Evolutionary conservation across 2,888 invertebrate genomes (phyloP).

Genomic region (Campoletis raptor): DNA sequence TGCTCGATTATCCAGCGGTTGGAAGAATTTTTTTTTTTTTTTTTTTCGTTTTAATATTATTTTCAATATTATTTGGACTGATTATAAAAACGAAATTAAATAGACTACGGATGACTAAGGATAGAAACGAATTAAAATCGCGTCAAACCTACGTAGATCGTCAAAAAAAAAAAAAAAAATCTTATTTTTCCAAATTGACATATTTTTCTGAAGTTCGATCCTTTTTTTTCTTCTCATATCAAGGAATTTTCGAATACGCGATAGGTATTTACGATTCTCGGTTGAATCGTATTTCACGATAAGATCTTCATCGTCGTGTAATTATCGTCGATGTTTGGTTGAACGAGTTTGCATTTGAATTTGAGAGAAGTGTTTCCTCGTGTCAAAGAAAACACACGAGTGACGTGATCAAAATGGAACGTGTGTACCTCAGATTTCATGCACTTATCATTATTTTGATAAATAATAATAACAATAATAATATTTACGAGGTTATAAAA

Average conservation of each 20-base stretch:
- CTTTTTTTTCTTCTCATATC: background rate
- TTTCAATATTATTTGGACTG: background rate
- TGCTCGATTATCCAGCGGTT: background rate
- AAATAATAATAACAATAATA: background rate
- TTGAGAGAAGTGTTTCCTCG: slow-evolving; percentile 1
- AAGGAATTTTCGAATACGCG: background rate
- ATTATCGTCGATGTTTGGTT: slow-evolving; percentile 21
- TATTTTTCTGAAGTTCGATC: slow-evolving; percentile 7
- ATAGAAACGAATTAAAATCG: background rate
- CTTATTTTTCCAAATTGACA: background rate
- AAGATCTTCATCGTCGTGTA: slow-evolving; percentile 3
- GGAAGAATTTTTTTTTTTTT: background rate
- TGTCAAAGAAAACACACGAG: slow-evolving; percentile 14
- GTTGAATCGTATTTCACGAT: slow-evolving; percentile 5
- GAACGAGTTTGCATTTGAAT: slow-evolving; percentile 25
- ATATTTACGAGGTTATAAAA: background rate
- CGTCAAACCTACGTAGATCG: background rate
- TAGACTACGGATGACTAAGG: background rate
- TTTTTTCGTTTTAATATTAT: background rate
- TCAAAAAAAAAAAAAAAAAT: background rate
- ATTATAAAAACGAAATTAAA: background rate
- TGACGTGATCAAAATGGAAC: slow-evolving; percentile 15
- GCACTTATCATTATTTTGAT: slow-evolving; percentile 10
- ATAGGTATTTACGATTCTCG: background rate
- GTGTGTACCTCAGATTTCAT: background rate